Evolutionary conservation across 2,888 invertebrate species (phyloP), one percentile per base, ranked within the genome.

Genomic region (Corythucha ciliata): DNA sequence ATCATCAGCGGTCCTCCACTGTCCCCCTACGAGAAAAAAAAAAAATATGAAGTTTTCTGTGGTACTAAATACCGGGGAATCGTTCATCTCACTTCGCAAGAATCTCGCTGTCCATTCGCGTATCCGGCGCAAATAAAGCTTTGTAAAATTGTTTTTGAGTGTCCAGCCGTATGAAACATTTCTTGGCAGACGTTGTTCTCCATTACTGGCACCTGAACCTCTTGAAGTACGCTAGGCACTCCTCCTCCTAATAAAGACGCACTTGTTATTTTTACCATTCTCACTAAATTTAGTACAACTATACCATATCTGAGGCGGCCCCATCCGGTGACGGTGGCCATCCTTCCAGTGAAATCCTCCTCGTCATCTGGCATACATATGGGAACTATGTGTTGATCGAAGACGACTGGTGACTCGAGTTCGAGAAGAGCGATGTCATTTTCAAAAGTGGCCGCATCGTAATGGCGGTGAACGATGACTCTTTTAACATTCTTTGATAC

Each of bases 61-160:
- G n/a, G 4, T 10, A 18, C 2, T 21, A 14, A 4, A 18, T 5
- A 3, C 12, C 12, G 18, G 18, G n/a, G 20, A 37, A 37, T 29
- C n/a, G 29, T 14, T 7, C 36, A 14, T n/a, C 8, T 26, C 70
- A 89, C 91, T 76, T 91, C 91, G 66, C 91, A 92, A 7, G 91
- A 90, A 66, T 92, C 92, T 67, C 87, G 88, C 65, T 87, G 83
- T 0, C 92, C 91, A 61, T 86, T 86, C 29, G 89, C 86, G 66
- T 92, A 92, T 27, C 92, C 92, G 0, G 92, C 92, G 63, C 92
- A 92, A 22, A 92, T 74, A 71, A 92, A 92, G 27, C 90, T 89
- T 57, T 78, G 80, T 25, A 88, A 73, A 56, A 92, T 92, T 63
- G 81, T 79, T 70, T 92, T 92, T 1, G 81, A 76, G 66, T 92